These are phyloP conservation scores for Platynereis dumerilii DNA, from an alignment of 2,888 invertebrate species.

Conservation along the genomic window DNA sequence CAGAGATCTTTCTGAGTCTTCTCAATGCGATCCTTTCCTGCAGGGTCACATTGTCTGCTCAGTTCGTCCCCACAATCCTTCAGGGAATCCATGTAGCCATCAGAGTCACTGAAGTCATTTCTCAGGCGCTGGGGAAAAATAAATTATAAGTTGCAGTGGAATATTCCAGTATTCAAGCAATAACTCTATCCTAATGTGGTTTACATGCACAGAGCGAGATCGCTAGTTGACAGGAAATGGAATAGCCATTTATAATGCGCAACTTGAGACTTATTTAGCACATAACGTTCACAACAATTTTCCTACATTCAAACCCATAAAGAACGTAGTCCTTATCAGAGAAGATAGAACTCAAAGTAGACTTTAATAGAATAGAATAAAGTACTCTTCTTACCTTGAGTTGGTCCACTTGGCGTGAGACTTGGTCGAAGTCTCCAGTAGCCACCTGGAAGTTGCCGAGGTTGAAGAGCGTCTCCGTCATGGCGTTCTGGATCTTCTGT, in stretches of 20 bases:
- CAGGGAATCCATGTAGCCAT: slow-evolving; percentile 40
- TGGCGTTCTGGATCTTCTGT: slow-evolving; percentile 43
- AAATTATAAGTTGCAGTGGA: not conserved
- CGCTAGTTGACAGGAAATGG: too few species aligned
- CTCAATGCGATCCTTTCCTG: slow-evolving; percentile 28
- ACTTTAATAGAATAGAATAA: too few species aligned
- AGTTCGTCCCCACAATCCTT: slow-evolving; percentile 43
- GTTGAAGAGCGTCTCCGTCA: slow-evolving; percentile 54
- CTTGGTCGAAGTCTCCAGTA: slow-evolving; percentile 50
- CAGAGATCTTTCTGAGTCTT: too few species aligned
- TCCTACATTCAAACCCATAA: too few species aligned
- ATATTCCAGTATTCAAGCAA: not conserved
- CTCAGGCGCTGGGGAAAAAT: slow-evolving; percentile 19
- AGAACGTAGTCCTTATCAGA: too few species aligned
- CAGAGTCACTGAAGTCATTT: slow-evolving; percentile 9
- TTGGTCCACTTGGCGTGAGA: slow-evolving; percentile 50
- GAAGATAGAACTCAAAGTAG: too few species aligned
- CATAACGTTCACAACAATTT: too few species aligned
- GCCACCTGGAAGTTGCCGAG: slow-evolving; percentile 48
- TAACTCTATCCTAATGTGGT: too few species aligned
- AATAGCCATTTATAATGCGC: too few species aligned
- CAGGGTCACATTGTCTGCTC: slow-evolving; percentile 48
- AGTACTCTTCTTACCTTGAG: slow-evolving; percentile 47
- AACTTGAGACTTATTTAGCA: too few species aligned
- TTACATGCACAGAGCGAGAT: too few species aligned